Percentiles rank a stretch among this genome's conserved stretches.
Evolutionary conservation across 2,888 invertebrate genomes (phyloP).

Genomic region (Agrochola litura): DNA sequence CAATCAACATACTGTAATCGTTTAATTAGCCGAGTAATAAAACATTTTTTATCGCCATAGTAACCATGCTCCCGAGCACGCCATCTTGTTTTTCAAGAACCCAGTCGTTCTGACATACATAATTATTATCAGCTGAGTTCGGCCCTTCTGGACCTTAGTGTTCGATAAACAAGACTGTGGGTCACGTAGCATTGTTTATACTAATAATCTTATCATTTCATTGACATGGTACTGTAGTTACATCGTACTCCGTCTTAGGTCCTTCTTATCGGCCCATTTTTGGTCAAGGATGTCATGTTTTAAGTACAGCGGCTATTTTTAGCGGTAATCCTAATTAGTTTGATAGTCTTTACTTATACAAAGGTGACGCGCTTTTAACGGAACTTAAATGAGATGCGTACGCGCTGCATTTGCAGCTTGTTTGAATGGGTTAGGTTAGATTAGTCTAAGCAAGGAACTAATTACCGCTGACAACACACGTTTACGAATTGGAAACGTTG

Average conservation of each 20-base stretch:
- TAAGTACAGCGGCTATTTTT: constrained; percentile 21
- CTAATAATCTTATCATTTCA: constrained; percentile 77
- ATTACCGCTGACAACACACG: neutral
- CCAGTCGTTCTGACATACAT: constrained; percentile 63
- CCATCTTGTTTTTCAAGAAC: constrained; percentile 62
- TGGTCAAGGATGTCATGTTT: constrained; percentile 54
- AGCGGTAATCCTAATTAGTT: constrained; percentile 11
- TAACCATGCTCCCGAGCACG: constrained; percentile 17
- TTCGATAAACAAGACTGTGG: constrained; percentile 78
- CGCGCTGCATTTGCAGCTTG: constrained; percentile 1
- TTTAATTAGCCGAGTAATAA: constrained; percentile 21
- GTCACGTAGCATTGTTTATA: constrained; percentile 76
- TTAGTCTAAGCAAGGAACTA: neutral
- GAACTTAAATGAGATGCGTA: constrained; percentile 14
- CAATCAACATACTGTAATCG: constrained; percentile 9
- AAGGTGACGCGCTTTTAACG: constrained; percentile 1
- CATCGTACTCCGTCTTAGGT: constrained; percentile 32
- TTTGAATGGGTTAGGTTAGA: neutral
- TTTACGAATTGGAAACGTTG: neutral
- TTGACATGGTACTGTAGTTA: constrained; percentile 78
- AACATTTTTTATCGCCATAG: constrained; percentile 47
- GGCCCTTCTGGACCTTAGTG: constrained; percentile 79
- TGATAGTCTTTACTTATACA: constrained; percentile 1
- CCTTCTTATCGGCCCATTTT: constrained; percentile 51
- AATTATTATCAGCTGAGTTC: constrained; percentile 62